Evolutionary conservation across 2,797 vertebrate genomes (phyloP), one percentile per base, ranked within the genome.

Genomic region (Melanotaenia trifasciata): DNA sequence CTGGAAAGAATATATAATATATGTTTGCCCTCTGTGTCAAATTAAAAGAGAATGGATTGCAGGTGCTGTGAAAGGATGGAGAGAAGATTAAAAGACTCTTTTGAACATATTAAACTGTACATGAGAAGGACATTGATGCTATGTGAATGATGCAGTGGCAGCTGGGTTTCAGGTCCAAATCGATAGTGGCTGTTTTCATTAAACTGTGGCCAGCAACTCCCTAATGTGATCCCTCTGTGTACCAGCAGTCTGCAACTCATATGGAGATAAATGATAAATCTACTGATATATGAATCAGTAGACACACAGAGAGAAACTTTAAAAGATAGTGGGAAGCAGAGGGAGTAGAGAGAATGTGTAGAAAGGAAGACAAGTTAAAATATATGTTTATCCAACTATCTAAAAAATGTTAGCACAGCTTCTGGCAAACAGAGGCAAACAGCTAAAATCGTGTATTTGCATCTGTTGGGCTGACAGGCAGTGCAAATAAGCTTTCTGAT

Each of bases 161-260:
- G 56, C 51, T 64, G 4, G 67, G 57, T 72, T 70, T 28, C 50
- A 47, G 56, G 73, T 72, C 64, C 80, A 70, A 71, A 81, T 81
- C 76, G 81, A 75, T 77, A 66, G 58, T 16, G 18, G 16, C 61
- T 78, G 69, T 78, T 83, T 86, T 80, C 60, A 80, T 82, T 53
- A 76, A 64, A 67, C 35, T 2, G 9, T 6, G 58, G 65, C 57
- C 58, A 78, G 67, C 40, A 61, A 78, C 65, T 74, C 80, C 74
- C 84, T 50, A 36, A 28, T 58, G 63, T 36, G 51, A 86, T 71
- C 72, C 50, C n/a, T 63, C 3, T 53, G 60, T 68, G 80, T 57
- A 43, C 36, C 1, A 3, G 40, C 30, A 67, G 70, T 26, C 70
- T 58, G 63, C 68, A 58, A 47, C 28, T 10, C 11, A 0, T 13